Percentiles rank a stretch among this genome's conserved stretches.
Conservation (phyloP, 2,797 vertebrate species). For the Hemitrygon akajei region DNA sequence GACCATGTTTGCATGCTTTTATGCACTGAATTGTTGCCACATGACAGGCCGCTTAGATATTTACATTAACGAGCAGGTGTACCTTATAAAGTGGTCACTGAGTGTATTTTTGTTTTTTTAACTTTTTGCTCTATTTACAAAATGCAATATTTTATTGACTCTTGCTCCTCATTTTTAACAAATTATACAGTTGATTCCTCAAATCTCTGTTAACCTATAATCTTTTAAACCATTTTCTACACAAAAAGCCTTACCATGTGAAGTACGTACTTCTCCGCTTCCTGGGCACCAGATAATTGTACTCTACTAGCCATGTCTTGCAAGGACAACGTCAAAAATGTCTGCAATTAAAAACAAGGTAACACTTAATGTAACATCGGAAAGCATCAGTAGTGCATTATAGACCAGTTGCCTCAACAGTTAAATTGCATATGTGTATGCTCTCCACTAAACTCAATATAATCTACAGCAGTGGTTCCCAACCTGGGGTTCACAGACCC, state of each 20-base stretch:
- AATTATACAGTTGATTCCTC: neutral
- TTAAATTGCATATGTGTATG: neutral
- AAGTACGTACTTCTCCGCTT: constrained; percentile 96
- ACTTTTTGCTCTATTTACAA: no score
- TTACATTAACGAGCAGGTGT: no score
- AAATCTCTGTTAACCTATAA: neutral
- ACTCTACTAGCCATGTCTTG: constrained; percentile 99
- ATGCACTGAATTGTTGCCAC: no score
- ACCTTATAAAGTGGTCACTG: no score
- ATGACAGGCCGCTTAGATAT: no score
- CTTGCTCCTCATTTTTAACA: neutral
- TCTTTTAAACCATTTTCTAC: neutral
- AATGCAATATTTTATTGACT: neutral
- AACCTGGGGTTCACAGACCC: no score
- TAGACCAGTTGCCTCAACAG: neutral
- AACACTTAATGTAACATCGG: neutral
- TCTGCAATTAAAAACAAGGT: constrained; percentile 62
- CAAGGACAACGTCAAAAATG: constrained; percentile 92
- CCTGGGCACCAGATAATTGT: constrained; percentile 88
- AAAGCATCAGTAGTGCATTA: neutral
- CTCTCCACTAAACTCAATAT: neutral
- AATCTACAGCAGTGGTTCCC: neutral
- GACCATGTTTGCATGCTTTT: no score
- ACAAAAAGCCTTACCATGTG: constrained; percentile 80
- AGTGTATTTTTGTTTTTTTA: neutral